Evolutionary conservation across 35 echinoderm and acorn worm genomes (phyloP), one percentile per base, ranked within the genome.

Genomic region (Acanthaster planci): DNA sequence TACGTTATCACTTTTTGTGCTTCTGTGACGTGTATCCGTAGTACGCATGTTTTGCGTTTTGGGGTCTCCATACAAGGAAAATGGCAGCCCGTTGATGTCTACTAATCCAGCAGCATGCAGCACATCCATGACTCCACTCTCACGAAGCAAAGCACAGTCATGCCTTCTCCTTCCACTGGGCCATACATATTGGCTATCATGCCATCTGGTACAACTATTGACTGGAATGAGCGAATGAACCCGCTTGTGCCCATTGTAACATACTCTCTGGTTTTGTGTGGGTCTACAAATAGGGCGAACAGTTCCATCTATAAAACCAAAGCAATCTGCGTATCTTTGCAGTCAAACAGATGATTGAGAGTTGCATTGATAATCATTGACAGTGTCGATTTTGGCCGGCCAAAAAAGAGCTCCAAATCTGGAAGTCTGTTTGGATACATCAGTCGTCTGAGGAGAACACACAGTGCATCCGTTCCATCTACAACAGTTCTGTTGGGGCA

Each of bases 251-350:
- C 90, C 90, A 90, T 90, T 97, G 51, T 97, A 90, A 7, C 58
- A 30, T 12, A 90, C 77, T 16, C 84, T 14, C 58, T 97, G 94
- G 60, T 89, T 38, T n/a, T 68, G 18, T 6, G 27, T 76, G 2
- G 90, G 93, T 86, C 90, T 76, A 56, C 89, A 85, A 26, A 89
- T 86, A 26, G 89, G 89, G 8, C 82, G 39, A 57, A 96, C 89
- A 39, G 90, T 96, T 37, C 89, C 90, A 89, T 97, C 93, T 1
- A 97, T 64, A 52, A 92, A 97, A 2, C 89, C 93, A 68, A 84
- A 80, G 77, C 93, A 97, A 56, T 97, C 89, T 32, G 23, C 89
- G 56, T 92, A 58, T 34, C 40, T 47, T 76, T 89, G 83, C 19
- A 35, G 60, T 55, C 67, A 83, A 67, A 92, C 4, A 97, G 57